Evolutionary conservation across 1,140 invertebrate species (phyloP), one percentile per base, ranked within the genome.

Genomic region (Sinella curviseta): DNA sequence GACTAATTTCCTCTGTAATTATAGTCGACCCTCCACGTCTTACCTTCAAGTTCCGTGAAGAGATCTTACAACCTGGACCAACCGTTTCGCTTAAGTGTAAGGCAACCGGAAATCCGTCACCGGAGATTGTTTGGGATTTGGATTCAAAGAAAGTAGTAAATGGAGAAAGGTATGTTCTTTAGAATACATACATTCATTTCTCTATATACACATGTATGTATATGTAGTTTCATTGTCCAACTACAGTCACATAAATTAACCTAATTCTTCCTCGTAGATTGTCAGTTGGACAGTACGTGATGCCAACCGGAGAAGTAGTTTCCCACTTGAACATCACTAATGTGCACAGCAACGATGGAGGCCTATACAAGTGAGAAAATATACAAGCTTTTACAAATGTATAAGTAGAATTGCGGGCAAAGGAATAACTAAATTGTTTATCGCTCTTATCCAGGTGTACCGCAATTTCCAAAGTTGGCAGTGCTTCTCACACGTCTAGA

Each of bases 281-380:
- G 74, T 92, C 93, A 88, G 93, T 97, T 83, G 95, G 94, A 77
- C 94, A 96, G 86, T 95, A 94, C 86, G 92, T 94, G 0, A 94
- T 93, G 0, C 91, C 93, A 4, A 82, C 82, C 39, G 96, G 96
- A 17, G 95, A 97, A 88, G 94, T 98, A 24, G 94, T 97, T 67
- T 97, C 95, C 1, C 94, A 97, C 86, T 89, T 99, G 76, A 98
- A 98, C 86, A 95, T 98, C 80, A 94, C 94, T 3, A 93, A 92
- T 36, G 94, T 97, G 74, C 93, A 95, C 84, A 95, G 95, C 17
- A 95, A 96, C 84, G 95, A 97, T 85, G 97, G 96, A 76, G 97
- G 97, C 74, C 89, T 96, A 8, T 98, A 98, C 88, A 93, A 93
- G 82, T 83, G 77, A 54, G 12, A 26, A 26, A 77, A 75, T 28